Conservation (phyloP, 2,888 invertebrate species). For the Agrotis segetum region DNA sequence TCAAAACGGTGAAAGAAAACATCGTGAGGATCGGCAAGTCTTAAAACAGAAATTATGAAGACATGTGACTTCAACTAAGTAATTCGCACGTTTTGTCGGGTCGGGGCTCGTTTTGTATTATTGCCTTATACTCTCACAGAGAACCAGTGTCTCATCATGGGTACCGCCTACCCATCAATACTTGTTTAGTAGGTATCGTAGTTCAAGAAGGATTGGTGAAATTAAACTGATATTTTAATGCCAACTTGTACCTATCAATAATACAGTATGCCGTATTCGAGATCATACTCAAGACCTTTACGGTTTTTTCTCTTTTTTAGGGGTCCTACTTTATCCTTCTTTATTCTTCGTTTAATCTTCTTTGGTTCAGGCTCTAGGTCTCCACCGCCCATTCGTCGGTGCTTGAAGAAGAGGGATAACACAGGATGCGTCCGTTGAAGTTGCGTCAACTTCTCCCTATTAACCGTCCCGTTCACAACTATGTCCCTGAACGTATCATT, state of each 20-base stretch:
- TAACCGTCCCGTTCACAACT: conserved; percentile 76
- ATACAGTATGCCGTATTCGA: conserved; percentile 82
- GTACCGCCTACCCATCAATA: too few relatives aligned
- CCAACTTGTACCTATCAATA: conserved; percentile 70
- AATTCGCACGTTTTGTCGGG: too few relatives aligned
- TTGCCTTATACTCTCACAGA: too few relatives aligned
- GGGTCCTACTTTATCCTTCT: background rate
- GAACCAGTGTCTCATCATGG: too few relatives aligned
- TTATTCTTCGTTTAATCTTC: background rate
- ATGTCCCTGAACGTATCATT: conserved; percentile 81
- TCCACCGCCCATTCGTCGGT: conserved; percentile 34
- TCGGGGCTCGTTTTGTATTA: too few relatives aligned
- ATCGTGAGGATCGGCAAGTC: too few relatives aligned
- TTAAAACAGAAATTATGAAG: too few relatives aligned
- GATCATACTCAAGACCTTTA: conserved; percentile 73
- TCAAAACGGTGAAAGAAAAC: too few relatives aligned
- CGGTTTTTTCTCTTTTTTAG: background rate
- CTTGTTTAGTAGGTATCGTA: background rate
- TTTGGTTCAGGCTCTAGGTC: conserved; percentile 3
- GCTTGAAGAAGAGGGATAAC: conserved; percentile 24
- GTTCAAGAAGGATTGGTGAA: background rate
- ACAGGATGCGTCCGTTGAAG: conserved; percentile 76
- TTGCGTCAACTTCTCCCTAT: conserved; percentile 68
- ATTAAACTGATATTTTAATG: background rate
- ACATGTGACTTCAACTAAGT: too few relatives aligned